These are phyloP conservation scores for Callospermophilus lateralis DNA, from an alignment of 2,113 vertebrate species.

Conservation along the genomic window DNA sequence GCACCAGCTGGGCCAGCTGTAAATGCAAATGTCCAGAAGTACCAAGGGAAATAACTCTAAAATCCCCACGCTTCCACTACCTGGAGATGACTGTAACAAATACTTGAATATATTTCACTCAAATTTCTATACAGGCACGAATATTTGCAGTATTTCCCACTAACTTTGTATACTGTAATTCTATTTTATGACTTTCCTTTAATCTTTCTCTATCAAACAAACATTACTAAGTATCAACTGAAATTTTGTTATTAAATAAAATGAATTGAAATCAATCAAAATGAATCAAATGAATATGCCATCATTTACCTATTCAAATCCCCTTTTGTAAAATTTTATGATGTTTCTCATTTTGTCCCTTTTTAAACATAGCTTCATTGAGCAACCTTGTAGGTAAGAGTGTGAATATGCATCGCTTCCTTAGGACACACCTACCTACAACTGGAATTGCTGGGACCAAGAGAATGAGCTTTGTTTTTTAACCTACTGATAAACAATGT, in stretches of 20 bases:
- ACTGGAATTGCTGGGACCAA: constrained; percentile 26
- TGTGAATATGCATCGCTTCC: background rate
- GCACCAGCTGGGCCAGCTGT: background rate
- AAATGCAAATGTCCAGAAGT: background rate
- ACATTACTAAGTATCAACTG: background rate
- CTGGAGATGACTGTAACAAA: background rate
- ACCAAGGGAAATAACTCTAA: background rate
- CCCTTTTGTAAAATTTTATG: background rate
- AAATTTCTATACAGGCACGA: background rate
- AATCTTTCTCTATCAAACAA: background rate
- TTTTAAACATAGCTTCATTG: background rate
- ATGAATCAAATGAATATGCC: background rate
- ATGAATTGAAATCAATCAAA: background rate
- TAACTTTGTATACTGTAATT: background rate
- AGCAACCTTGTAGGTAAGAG: background rate
- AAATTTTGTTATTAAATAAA: constrained; percentile 5
- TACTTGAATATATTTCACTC: background rate
- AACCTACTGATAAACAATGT: background rate
- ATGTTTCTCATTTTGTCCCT: background rate
- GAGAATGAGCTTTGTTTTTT: background rate
- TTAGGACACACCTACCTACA: background rate
- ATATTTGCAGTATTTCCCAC: background rate
- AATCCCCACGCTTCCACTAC: background rate
- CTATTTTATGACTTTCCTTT: background rate
- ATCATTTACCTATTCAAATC: background rate